Evolutionary conservation across 2,113 vertebrate species (phyloP).

Genomic region (Shinisaurus crocodilurus): DNA sequence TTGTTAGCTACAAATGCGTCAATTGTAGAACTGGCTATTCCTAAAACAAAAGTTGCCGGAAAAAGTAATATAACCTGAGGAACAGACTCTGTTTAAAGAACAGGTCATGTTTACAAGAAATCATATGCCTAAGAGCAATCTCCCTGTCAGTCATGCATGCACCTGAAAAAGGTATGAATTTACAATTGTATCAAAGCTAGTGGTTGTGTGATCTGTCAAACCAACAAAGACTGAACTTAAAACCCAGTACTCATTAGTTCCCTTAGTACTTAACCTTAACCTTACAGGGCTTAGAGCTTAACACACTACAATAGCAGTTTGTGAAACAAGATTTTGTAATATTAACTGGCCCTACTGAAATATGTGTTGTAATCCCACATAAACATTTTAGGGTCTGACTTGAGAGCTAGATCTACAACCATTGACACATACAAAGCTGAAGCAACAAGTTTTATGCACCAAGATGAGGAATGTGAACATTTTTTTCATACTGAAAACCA

Average conservation of each 20-base stretch:
- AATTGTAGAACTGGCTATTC: rapidly evolving
- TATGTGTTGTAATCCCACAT: neutral
- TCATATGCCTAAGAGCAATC: neutral
- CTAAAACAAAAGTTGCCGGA: neutral
- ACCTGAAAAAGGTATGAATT: neutral
- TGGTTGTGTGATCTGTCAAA: neutral
- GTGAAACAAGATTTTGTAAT: neutral
- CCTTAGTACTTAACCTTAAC: neutral
- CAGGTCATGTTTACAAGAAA: neutral
- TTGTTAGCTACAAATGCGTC: rapidly evolving
- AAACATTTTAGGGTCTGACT: neutral
- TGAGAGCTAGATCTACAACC: neutral
- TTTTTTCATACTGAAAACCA: neutral
- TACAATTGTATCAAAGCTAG: slow-evolving; percentile 1
- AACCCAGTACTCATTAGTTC: neutral
- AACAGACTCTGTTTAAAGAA: neutral
- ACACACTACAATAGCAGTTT: neutral
- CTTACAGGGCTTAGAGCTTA: neutral
- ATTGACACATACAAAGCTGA: neutral
- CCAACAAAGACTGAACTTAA: slow-evolving; percentile 1
- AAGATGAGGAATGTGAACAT: neutral
- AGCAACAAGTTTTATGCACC: neutral
- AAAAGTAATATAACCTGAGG: neutral
- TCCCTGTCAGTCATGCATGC: neutral
- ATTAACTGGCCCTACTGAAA: slow-evolving; percentile 6